phyloP scores from a whole-genome alignment of 2,797 vertebrate species.

The Siniperca obscura region DNA sequence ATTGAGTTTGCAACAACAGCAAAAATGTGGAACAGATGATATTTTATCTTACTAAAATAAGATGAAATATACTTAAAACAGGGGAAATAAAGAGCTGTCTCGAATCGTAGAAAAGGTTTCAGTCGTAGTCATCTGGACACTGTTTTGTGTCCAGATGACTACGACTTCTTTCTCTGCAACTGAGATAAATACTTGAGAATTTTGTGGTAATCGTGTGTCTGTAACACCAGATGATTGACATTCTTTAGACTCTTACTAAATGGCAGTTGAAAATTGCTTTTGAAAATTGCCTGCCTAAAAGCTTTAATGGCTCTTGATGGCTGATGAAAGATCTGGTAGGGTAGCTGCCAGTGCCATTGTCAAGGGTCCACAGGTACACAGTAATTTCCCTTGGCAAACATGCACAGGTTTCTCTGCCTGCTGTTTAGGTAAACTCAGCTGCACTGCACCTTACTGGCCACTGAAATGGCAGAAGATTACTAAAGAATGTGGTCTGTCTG shows the following conservation, averaged over 20 bases:
- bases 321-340: constrained; percentile 46
- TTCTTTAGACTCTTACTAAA: constrained; percentile 2
- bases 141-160: too few relatives aligned
- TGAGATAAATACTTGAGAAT: neutral
- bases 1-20: neutral
- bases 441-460: constrained; percentile 32
- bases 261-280: constrained; percentile 14
- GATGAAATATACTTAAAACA: neutral
- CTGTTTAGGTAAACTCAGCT: constrained; percentile 37
- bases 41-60: neutral
- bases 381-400: constrained; percentile 67
- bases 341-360: constrained; percentile 20
- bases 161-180: neutral
- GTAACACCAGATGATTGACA: neutral
- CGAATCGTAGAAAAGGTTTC: too few relatives aligned
- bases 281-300: constrained; percentile 25
- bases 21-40: neutral
- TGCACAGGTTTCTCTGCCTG: constrained; percentile 1
- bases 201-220: neutral
- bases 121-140: too few relatives aligned
- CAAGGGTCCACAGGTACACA: constrained; percentile 37
- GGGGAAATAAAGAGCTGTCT: neutral
- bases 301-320: constrained; percentile 13
- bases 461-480: constrained; percentile 59
- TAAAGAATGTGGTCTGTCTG: constrained; percentile 46